These are phyloP conservation scores for Rugalucina vietnamica DNA, from an alignment of 2,888 invertebrate species.

Conservation along the genomic window DNA sequence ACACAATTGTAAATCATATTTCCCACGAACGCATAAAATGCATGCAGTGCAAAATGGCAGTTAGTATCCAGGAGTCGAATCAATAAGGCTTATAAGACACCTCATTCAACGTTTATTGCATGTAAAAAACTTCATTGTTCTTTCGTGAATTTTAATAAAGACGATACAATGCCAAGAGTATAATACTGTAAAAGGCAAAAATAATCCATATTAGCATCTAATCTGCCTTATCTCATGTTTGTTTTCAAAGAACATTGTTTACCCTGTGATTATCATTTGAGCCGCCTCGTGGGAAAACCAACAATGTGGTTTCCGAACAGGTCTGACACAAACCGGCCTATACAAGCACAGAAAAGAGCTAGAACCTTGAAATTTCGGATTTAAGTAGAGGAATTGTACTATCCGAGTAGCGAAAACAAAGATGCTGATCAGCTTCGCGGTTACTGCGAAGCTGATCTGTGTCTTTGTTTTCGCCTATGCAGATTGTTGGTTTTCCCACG, in stretches of 20 bases:
- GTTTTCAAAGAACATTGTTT: background rate
- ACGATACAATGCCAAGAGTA: background rate
- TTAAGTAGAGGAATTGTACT: no score
- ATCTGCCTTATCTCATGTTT: background rate
- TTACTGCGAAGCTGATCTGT: no score
- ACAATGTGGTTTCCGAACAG: no score
- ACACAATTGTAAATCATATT: no score
- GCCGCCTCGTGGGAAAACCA: no score
- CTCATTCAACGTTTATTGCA: background rate
- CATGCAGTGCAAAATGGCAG: background rate
- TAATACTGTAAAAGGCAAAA: background rate
- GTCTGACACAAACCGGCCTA: no score
- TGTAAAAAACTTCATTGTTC: background rate
- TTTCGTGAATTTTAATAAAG: background rate
- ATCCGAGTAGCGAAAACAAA: no score
- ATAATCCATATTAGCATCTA: conserved; percentile 1
- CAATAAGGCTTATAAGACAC: background rate
- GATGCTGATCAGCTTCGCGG: no score
- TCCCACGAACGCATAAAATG: background rate
- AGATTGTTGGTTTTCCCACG: no score
- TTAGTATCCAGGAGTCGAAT: background rate
- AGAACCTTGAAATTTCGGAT: background rate
- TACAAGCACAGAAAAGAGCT: background rate
- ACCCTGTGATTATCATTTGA: background rate
- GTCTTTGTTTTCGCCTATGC: no score